Base-by-base conservation (phyloP, 2,113 vertebrate species). In the Columba livia region DNA sequence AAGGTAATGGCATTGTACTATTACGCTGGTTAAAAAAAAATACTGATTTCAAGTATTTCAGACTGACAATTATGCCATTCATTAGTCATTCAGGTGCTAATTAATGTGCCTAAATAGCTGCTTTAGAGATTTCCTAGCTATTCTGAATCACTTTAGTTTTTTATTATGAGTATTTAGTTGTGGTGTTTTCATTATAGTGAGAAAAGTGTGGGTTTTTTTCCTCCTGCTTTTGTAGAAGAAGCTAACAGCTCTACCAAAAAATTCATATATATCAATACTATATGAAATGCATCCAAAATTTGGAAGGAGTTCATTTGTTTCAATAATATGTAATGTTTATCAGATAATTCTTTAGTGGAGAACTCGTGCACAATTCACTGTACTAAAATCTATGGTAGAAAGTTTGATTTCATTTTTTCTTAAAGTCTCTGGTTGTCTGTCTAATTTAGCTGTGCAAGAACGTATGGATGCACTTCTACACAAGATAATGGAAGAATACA, bases 401-500 rank as follows among this genome's bases (percentile, higher is more conserved):
- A 74, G 10, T 88, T 79, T 10, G 1, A 60, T 70, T 28, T 25
- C 31, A 26, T 54, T 29, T 69, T 69, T 54, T 79, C n/a, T 32
- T 11, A 0, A 88, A 93, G 80, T 85, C 23, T 25, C 86, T 60
- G 38, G 11, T 79, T 90, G 88, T 95, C 14, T 94, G 42, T 96
- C 62, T 79, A 42, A 94, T 97, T 70, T 96, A 99, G 98, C 97
- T 56, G 93, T 98, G 66, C 97, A 97, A 95, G 96, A 95, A 92
- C 94, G 88, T 85, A 97, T 99, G 95, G 96, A 98, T 90, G 95
- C 91, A 65, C 97, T 99, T 97, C 98, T 98, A 32, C 91, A 40
- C 64, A 98, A 91, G 79, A 98, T 99, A 92, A 94, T 97, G 84
- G 97, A 98, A 85, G 98, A 99, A 85, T 98, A 98, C 72, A 94